Base-by-base conservation (phyloP, 2,797 vertebrate species). In the Mus spretus region DNA sequence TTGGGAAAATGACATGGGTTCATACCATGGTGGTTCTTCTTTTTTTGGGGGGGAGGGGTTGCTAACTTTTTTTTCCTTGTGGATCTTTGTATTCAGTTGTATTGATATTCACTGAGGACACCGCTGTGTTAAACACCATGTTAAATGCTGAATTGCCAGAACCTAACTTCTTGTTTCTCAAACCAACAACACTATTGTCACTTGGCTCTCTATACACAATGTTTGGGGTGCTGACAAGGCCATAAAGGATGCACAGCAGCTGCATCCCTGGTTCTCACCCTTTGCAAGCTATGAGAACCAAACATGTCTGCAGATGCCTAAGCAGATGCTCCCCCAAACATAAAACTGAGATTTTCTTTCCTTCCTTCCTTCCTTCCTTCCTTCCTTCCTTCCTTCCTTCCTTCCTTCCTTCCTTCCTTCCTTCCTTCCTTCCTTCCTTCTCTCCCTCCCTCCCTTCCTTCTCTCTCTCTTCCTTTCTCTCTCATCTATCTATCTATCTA, bases 1-100 rank as follows among this genome's bases (percentile, higher is more conserved):
- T 95, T 91, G 59, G 55, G 37, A 53, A 95, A 96, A 95, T 90
- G 77, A 22, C 17, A 85, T 83, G 81, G 91, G n/a, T 28, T 31
- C 9, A n/a, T 26, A 72, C 15, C 40, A 90, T 20, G 6, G 44
- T 70, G 50, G 47, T 53, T 61, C 55, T 89, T 40, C 77, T 22
- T 4, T 50, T 12, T 10, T 10, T 50, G 9, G 53, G 4, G 10
- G 44, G 6, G 0, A 55, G 17, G 17, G 57, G 10, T 77, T 61
- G 26, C 72, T 79, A 50, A 91, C 28, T 75, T 3, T 37, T 37
- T 84, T 84, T 86, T 57, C 55, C 28, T 28, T 93, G 47, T 65
- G 28, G 14, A 83, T 83, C 14, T 93, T 96, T 82, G n/a, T 4
- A 67, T 86, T 90, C 19, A 83, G 65, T 63, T 96, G 55, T 90